These are phyloP conservation scores for Hippocampus kuda DNA, from an alignment of 2,797 vertebrate genomes.

Conservation along the genomic window DNA sequence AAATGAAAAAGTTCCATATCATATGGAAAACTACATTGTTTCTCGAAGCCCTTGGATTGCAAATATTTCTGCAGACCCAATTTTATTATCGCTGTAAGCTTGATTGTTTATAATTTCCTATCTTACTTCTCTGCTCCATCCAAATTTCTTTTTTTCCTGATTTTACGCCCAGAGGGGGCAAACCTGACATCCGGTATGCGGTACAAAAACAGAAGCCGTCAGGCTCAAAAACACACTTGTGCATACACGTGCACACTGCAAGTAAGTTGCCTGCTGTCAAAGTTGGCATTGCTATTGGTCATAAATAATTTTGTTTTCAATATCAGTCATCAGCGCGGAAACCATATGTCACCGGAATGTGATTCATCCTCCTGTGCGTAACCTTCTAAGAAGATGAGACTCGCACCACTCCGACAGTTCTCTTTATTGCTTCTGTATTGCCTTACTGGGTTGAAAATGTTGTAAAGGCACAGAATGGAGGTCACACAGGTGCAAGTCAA, in stretches of 20 bases:
- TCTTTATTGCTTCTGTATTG: background rate
- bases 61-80: background rate
- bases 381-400: slow-evolving; percentile 29
- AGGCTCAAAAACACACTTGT: slow-evolving; percentile 7
- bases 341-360: slow-evolving; percentile 40
- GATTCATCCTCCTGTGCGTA: slow-evolving; percentile 22
- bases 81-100: background rate
- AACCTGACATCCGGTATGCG: background rate
- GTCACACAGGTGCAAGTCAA: background rate
- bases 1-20: background rate
- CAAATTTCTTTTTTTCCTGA: background rate
- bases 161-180: background rate
- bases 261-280: slow-evolving; percentile 28
- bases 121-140: background rate
- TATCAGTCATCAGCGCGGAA: slow-evolving; percentile 34
- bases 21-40: background rate
- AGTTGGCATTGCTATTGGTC: slow-evolving; percentile 14
- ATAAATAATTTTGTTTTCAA: slow-evolving; percentile 45
- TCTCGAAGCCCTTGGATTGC: background rate
- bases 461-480: background rate
- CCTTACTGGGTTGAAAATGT: background rate
- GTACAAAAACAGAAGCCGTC: background rate
- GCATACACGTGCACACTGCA: slow-evolving; percentile 7
- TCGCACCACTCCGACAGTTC: slow-evolving; percentile 7
- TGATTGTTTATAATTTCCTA: background rate